Evolutionary conservation across 2,113 vertebrate species (phyloP), one percentile per base, ranked within the genome.

Genomic region (Gorsachius goisagi): DNA sequence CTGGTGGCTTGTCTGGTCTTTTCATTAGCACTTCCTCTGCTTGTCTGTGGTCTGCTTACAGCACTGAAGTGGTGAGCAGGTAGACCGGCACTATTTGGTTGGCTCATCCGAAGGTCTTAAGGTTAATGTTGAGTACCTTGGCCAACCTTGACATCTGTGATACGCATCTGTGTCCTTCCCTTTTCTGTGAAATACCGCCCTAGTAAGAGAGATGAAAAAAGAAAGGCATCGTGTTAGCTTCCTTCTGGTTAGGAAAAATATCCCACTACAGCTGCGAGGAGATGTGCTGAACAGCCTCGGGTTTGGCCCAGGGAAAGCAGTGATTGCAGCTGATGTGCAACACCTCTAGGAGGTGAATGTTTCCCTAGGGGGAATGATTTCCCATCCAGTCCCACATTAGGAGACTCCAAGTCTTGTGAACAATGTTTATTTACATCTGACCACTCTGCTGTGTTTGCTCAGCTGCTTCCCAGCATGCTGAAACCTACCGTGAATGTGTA

Each of bases 381-480:
- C 58, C 66, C 77, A 55, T 69, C 56, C 59, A 95, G n/a, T 41
- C 28, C 41, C 21, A 45, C 33, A 3, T 72, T 69, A 82, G 80
- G 45, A 89, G 39, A 17, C 12, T 81, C 69, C 91, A 55, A 87
- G 62, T 89, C 45, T 52, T 89, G 11, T 58, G 55, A 89, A 56
- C 35, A 35, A 15, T 44, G 28, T 66, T 73, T 93, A 12, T 67
- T 84, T 73, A 68, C 33, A 63, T 59, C 71, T 85, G 50, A 91
- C 50, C 74, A 77, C 62, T 88, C 59, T 91, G 37, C 49, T 73
- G 52, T 12, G 45, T 94, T 95, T 97, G 80, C 84, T 96, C 83
- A 95, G 91, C 89, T 93, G 89, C 87, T 93, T 95, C 89, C 37
- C 50, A 67, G 81, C 94, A 87, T 79, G 81, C 95, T 93, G 67